Base-by-base conservation (phyloP, 1,140 invertebrate species). In the Zophobas morio region DNA sequence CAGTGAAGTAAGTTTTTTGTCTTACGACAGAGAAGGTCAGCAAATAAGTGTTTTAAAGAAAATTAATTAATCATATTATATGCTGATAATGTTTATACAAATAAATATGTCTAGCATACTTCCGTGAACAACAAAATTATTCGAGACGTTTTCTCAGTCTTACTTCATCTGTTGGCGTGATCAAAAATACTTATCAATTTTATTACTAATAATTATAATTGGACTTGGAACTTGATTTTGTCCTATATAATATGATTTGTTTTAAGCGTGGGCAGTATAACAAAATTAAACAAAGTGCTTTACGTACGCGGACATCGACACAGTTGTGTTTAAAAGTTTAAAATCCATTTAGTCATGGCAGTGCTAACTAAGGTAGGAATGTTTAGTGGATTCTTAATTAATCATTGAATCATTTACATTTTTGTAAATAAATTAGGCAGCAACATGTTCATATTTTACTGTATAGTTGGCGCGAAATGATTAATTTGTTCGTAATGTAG, bases 221-320 rank as follows among this genome's bases (percentile, higher is more conserved):
- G 71, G 71, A 73, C 71, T 73, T 73, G 71, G 71, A 73, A 73
- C 71, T 73, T 73, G 49, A 73, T 56, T 73, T 73, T 73, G 71
- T 73, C 71, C 71, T 73, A 73, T 73, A 73, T 54, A 73, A 73
- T 73, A 73, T 54, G 36, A 73, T 73, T 73, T 73, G 71, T 73
- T 73, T 73, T 56, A 40, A 54, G 71, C 71, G 71, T 73, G 71
- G 71, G 71, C 71, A 73, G 71, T 73, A 34, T 35, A 51, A 51
- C 71, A 73, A 73, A 73, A 73, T 73, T 73, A 56, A 73, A 73
- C 60, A 66, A 66, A 66, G 60, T 66, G 60, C 36, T 66, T 66
- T 6, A 63, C 1, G 6, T 66, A 60, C 56, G 56, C 4, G 51
- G n/a, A 32, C n/a, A 53, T 53, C 33, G 33, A 8, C n/a, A 20